phyloP scores from a whole-genome alignment of 2,797 vertebrate genomes.

The Valencia hispanica region DNA sequence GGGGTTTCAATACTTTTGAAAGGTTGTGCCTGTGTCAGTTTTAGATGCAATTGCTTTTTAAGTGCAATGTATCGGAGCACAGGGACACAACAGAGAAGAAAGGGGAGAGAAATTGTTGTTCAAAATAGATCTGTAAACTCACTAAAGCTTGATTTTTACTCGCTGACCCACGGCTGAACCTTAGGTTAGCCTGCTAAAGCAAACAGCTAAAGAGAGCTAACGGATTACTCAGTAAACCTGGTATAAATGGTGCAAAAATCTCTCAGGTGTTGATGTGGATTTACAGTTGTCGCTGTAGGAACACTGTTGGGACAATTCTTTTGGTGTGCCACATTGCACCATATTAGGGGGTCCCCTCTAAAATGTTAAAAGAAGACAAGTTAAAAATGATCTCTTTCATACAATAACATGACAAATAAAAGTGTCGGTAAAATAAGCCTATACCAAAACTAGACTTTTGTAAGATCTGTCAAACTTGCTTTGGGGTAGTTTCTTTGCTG shows the following conservation, averaged over 20 bases:
- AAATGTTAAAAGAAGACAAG: background rate
- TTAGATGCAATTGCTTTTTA: background rate
- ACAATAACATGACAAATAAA: background rate
- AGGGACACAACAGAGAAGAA: too few relatives aligned
- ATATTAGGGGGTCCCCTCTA: background rate
- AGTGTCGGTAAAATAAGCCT: background rate
- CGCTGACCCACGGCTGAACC: constrained; percentile 78
- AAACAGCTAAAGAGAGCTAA: constrained; percentile 67
- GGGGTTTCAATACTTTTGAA: background rate
- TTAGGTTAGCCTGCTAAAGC: constrained; percentile 70
- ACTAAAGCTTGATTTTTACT: constrained; percentile 35
- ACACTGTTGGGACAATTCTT: background rate
- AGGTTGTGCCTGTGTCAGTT: background rate
- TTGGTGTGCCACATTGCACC: background rate
- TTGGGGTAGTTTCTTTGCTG: background rate
- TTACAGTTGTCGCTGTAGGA: constrained; percentile 36
- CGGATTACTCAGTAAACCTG: constrained; percentile 53
- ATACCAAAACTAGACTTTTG: background rate
- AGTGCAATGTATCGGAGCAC: background rate
- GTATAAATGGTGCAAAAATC: constrained; percentile 52
- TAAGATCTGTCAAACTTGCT: background rate
- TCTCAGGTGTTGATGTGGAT: constrained; percentile 32
- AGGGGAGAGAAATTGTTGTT: background rate
- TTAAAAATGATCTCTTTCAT: background rate
- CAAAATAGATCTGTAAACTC: background rate